Percentiles rank a stretch among this genome's conserved stretches.
These are phyloP conservation scores for Pimephales promelas DNA, from an alignment of 2,113 vertebrate species.

Conservation along the genomic window DNA sequence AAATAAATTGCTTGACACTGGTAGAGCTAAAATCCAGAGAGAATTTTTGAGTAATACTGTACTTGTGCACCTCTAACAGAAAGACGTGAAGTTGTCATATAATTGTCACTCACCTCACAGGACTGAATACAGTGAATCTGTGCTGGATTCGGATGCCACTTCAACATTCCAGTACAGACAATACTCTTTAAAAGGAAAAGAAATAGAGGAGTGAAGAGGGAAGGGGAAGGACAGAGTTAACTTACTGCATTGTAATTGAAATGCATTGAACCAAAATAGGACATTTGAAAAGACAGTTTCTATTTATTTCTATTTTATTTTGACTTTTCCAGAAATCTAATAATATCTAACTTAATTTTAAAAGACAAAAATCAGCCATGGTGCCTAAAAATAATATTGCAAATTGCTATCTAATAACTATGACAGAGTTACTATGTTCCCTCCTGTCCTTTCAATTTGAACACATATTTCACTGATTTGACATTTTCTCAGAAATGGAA, in stretches of 20 bases:
- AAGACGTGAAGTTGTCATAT: background rate
- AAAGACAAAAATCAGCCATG: background rate
- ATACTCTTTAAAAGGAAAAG: conserved; percentile 76
- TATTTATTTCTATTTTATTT: background rate
- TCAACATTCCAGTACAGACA: conserved; percentile 88
- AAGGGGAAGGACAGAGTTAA: background rate
- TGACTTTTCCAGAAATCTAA: background rate
- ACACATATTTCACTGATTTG: conserved; percentile 24
- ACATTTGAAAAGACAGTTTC: background rate
- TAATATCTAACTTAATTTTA: background rate
- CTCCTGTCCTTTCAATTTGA: conserved; percentile 3
- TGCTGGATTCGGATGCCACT: conserved; percentile 87
- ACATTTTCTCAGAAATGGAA: conserved; percentile 21
- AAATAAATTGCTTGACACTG: background rate
- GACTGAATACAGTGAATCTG: conserved; percentile 90
- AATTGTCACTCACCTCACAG: conserved; percentile 85
- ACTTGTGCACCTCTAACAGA: background rate
- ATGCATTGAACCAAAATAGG: background rate
- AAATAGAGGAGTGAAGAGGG: background rate
- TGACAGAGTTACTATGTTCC: background rate
- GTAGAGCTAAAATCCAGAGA: background rate
- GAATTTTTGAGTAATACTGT: background rate
- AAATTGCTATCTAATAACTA: conserved; percentile 3
- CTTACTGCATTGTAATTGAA: background rate
- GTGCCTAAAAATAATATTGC: conserved; percentile 9